Conservation (phyloP, 2,888 invertebrate species). For the Doris montereyensis region DNA sequence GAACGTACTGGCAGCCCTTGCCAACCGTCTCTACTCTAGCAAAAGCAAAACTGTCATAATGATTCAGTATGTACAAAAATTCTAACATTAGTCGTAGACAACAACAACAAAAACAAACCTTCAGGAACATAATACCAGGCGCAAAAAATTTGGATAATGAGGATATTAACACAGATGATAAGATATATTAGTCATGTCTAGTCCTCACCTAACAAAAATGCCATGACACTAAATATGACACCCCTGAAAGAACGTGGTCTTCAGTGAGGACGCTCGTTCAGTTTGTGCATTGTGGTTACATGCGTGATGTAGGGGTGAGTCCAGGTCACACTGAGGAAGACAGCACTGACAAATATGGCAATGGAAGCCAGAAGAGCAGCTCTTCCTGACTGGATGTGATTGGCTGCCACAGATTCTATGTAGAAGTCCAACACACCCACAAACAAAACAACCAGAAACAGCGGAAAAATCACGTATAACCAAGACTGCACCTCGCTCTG, state of each 20-base stretch:
- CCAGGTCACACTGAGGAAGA: constrained; percentile 70
- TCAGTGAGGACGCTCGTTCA: constrained; percentile 65
- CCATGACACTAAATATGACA: constrained; percentile 73
- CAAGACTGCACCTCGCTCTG: constrained; percentile 65
- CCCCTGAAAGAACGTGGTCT: constrained; percentile 74
- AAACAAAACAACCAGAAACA: constrained; percentile 71
- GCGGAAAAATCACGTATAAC: constrained; percentile 65
- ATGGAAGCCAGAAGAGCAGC: constrained; percentile 72
- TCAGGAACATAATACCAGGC: too few relatives aligned
- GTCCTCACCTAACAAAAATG: constrained; percentile 74
- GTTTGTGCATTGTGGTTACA: constrained; percentile 62
- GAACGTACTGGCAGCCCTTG: too few relatives aligned
- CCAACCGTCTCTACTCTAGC: too few relatives aligned
- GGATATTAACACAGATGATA: too few relatives aligned
- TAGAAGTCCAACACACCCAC: constrained; percentile 75
- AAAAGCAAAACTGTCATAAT: too few relatives aligned
- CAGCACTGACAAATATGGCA: constrained; percentile 72
- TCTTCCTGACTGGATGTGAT: constrained; percentile 66
- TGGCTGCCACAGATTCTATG: constrained; percentile 72
- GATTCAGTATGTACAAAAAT: too few relatives aligned
- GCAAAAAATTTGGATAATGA: too few relatives aligned
- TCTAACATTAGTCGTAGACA: too few relatives aligned
- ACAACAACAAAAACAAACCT: too few relatives aligned
- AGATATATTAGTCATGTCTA: too few relatives aligned
- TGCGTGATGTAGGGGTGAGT: constrained; percentile 68